These are phyloP conservation scores for Lanius collurio DNA, from an alignment of 2,113 vertebrate genomes.

Conservation along the genomic window DNA sequence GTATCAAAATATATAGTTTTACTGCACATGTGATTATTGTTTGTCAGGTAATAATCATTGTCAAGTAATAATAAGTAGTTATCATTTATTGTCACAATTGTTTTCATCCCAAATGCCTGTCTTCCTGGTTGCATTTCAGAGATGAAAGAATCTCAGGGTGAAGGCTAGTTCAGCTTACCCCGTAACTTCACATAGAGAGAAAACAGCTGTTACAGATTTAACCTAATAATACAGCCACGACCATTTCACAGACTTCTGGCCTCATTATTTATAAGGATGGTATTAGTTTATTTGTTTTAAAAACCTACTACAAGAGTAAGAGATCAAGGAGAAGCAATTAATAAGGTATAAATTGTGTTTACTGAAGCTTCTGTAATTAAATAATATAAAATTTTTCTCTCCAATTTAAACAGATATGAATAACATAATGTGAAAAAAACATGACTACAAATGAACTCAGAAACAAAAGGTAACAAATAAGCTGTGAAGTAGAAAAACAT, in stretches of 20 bases:
- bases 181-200: not conserved
- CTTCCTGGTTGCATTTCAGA: not conserved
- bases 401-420: not conserved
- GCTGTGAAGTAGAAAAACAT: not conserved
- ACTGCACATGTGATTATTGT: not conserved
- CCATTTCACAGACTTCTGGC: not conserved
- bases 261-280: not conserved
- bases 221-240: not conserved
- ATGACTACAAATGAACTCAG: not conserved
- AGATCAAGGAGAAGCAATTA: not conserved
- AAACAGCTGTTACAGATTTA: conserved; percentile 1
- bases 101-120: not conserved
- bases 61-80: not conserved
- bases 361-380: not conserved
- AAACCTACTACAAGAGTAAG: not conserved
- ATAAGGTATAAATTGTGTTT: not conserved
- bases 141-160: not conserved
- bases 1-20: not conserved
- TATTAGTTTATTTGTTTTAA: not conserved
- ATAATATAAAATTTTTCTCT: not conserved
- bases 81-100: not conserved
- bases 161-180: conserved; percentile 21
- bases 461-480: not conserved
- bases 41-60: not conserved
- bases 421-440: not conserved